A percentile compares a stretch with the other conserved stretches of the same genome.
Conservation (phyloP, 2,888 invertebrate genomes). For the Drosophila peninsularis region DNA sequence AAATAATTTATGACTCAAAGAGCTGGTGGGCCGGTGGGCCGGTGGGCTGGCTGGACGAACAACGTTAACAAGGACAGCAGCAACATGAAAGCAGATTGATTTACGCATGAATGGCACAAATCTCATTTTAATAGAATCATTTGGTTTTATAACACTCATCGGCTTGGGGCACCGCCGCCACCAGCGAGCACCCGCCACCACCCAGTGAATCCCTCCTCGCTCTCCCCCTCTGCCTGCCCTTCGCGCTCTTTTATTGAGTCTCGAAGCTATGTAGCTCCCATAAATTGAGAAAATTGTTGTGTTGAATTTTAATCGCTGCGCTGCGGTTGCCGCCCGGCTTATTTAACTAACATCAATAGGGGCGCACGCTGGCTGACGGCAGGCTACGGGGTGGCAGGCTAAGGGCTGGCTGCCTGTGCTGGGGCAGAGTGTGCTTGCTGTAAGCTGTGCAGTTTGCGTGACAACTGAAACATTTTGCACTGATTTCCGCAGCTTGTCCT, state of each 20-base stretch:
- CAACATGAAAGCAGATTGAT: slow-evolving; percentile 70
- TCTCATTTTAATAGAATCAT: slow-evolving; percentile 79
- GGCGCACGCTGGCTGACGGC: too few species aligned
- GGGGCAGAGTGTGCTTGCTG: not conserved
- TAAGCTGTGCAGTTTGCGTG: slow-evolving; percentile 7
- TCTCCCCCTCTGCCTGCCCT: not conserved
- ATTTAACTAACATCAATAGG: slow-evolving; percentile 20
- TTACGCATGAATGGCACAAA: slow-evolving; percentile 76
- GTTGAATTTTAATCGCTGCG: slow-evolving; percentile 71
- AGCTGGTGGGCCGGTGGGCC: not conserved
- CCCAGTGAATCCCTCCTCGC: too few species aligned
- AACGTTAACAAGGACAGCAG: slow-evolving; percentile 48
- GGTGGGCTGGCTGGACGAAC: not conserved
- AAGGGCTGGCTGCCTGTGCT: too few species aligned
- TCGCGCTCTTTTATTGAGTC: slow-evolving; percentile 60
- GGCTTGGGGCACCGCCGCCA: slow-evolving; percentile 4
- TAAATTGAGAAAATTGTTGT: slow-evolving; percentile 73
- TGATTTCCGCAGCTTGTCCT: slow-evolving; percentile 25
- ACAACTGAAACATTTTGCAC: slow-evolving; percentile 20
- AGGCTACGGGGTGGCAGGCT: not conserved
- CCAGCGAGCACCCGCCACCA: not conserved
- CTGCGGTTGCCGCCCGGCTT: slow-evolving; percentile 44
- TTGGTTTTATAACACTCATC: slow-evolving; percentile 67
- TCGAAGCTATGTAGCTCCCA: slow-evolving; percentile 69
- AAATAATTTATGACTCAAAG: slow-evolving; percentile 68